Evolutionary conservation across 2,113 vertebrate species (phyloP).

Genomic region (Columbina picui): DNA sequence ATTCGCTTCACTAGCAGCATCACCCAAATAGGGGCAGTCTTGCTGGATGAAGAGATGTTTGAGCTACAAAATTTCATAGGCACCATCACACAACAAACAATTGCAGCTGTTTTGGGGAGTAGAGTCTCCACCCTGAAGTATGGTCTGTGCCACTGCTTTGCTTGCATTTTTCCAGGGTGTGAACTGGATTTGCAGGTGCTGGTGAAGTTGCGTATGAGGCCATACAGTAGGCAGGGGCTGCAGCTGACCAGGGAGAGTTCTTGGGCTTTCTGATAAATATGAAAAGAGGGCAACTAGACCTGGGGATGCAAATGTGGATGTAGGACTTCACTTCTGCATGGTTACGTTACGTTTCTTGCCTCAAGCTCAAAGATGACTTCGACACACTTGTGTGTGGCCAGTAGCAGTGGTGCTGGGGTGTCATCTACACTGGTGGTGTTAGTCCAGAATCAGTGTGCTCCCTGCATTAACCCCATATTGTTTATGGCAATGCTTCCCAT

Average conservation of each 20-base stretch:
- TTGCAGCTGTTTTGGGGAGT: neutral
- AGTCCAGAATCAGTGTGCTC: neutral
- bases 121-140: conserved; percentile 23
- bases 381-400: rapidly evolving
- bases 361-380: neutral
- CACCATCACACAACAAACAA: conserved; percentile 36
- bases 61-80: neutral
- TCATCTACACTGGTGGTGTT: neutral
- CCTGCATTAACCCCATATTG: rapidly evolving
- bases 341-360: neutral
- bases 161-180: neutral
- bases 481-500: neutral
- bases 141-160: neutral
- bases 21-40: neutral
- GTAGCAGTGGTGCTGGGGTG: neutral
- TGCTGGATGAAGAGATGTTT: neutral
- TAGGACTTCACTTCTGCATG: neutral
- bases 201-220: neutral
- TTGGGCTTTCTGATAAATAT: neutral
- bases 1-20: neutral
- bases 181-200: conserved; percentile 7
- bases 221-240: neutral
- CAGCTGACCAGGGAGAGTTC: neutral
- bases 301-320: neutral
- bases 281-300: neutral